Percentiles rank a stretch among this genome's conserved stretches.
These are phyloP conservation scores for Oeneis ivallda DNA, from an alignment of 2,888 invertebrate genomes.

Conservation along the genomic window DNA sequence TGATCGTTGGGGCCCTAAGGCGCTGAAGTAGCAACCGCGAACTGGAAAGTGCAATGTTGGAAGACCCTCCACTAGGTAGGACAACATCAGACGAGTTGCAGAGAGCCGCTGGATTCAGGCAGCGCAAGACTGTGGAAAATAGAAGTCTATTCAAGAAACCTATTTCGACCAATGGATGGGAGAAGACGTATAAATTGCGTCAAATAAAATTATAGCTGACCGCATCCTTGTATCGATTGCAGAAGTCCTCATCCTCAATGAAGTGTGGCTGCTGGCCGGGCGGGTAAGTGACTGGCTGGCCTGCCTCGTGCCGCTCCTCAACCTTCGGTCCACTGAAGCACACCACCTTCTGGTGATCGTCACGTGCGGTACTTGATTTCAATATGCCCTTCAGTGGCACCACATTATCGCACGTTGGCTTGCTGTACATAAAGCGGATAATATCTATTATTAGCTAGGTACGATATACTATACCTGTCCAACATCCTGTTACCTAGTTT, in stretches of 20 bases:
- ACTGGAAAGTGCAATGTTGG: too few relatives aligned
- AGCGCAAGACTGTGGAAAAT: too few relatives aligned
- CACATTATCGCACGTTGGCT: slow-evolving; percentile 62
- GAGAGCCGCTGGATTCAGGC: too few relatives aligned
- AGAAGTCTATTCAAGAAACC: too few relatives aligned
- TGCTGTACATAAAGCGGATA: slow-evolving; percentile 47
- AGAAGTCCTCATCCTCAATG: slow-evolving; percentile 61
- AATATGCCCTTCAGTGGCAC: slow-evolving; percentile 71
- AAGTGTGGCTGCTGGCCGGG: slow-evolving; percentile 64
- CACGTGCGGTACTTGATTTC: slow-evolving; percentile 64
- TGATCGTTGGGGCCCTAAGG: too few relatives aligned
- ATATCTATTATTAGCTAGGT: too few relatives aligned
- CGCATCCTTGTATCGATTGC: slow-evolving; percentile 57
- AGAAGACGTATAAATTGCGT: not conserved
- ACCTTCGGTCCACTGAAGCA: slow-evolving; percentile 73
- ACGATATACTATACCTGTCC: too few relatives aligned
- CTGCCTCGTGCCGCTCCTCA: slow-evolving; percentile 52
- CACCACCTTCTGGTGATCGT: slow-evolving; percentile 75
- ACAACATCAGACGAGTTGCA: too few relatives aligned
- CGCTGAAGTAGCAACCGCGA: too few relatives aligned
- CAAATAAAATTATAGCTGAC: slow-evolving; percentile 45
- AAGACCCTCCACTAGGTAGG: too few relatives aligned
- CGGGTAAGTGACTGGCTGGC: slow-evolving; percentile 46
- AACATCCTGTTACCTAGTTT: too few relatives aligned
- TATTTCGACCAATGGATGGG: too few relatives aligned